Evolutionary conservation across 1,140 invertebrate genomes (phyloP), one percentile per base, ranked within the genome.

Genomic region (Cotesia vestalis): DNA sequence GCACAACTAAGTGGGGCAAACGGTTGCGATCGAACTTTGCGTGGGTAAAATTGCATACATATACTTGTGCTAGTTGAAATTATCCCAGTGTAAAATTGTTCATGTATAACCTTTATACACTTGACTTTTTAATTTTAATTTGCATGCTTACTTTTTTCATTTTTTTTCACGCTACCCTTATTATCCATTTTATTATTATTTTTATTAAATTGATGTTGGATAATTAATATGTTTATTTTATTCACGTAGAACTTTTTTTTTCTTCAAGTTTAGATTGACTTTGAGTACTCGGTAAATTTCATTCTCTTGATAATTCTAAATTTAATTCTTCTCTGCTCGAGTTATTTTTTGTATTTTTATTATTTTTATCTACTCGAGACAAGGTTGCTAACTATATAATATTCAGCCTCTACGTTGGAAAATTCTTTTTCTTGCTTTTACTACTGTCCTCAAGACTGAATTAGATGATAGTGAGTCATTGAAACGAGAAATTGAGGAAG

Each of bases 351-450:
- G 6, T 51, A 4, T 51, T 69, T 61, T 62, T 55, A 11, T n/a
- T 46, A 63, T 52, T 63, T 62, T 34, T 62, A 59, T 17, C 59
- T 63, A 34, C 20, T n/a, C 20, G 38, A 70, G 59, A 62, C 59
- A 70, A 63, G 69, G 59, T 70, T 40, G 60, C 8, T 35, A 57
- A 52, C 27, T 70, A 34, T 63, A 63, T 51, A 53, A 46, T 46
- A 46, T 46, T 46, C 40, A 46, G 40, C 34, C 27, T 8, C 53
- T 53, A 9, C 27, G 12, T 17, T 53, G 1, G 35, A 38, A 17
- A 66, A 14, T 27, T 52, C 20, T 27, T 51, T 12, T 20, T 17
- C 2, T 62, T 52, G 14, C 27, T 66, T 53, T 66, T 66, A 53
- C 27, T 66, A 52, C 20, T 66, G 17, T 64, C 51, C 64, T 55